phyloP scores from a whole-genome alignment of 2,888 invertebrate species.

The Abrostola tripartita region DNA sequence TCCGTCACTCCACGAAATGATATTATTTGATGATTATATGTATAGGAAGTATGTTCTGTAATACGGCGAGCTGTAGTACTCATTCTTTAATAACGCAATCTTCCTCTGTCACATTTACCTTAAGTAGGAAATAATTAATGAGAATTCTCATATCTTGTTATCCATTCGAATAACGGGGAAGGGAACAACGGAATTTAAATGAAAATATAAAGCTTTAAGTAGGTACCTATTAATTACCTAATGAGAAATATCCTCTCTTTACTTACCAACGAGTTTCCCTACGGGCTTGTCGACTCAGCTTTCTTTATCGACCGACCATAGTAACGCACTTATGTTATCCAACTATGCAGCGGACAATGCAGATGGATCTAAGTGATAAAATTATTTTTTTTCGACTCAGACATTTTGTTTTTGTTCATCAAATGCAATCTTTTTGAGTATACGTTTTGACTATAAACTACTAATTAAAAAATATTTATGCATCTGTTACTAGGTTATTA shows the following conservation, averaged over 20 bases:
- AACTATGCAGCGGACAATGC: neutral
- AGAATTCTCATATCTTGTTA: conserved; percentile 2
- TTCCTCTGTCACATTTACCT: neutral
- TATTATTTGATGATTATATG: too few relatives aligned
- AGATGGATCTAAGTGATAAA: neutral
- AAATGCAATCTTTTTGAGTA: too few relatives aligned
- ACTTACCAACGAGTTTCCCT: neutral
- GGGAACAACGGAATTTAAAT: neutral
- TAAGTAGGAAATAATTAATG: conserved; percentile 3
- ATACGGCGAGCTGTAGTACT: too few relatives aligned
- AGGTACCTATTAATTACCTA: conserved; percentile 4
- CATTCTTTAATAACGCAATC: neutral
- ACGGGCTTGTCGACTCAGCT: neutral
- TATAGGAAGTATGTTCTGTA: too few relatives aligned
- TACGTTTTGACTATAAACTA: too few relatives aligned
- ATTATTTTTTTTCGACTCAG: neutral
- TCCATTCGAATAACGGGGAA: neutral
- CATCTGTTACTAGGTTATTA: too few relatives aligned
- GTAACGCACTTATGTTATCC: neutral
- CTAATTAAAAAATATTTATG: too few relatives aligned
- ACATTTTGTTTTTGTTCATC: too few relatives aligned
- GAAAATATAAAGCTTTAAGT: neutral
- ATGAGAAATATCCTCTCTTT: conserved; percentile 1
- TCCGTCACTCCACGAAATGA: too few relatives aligned
- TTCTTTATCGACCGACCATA: neutral